Evolutionary conservation across 1,140 invertebrate genomes (phyloP).

Genomic region (Megalonaias nervosa): DNA sequence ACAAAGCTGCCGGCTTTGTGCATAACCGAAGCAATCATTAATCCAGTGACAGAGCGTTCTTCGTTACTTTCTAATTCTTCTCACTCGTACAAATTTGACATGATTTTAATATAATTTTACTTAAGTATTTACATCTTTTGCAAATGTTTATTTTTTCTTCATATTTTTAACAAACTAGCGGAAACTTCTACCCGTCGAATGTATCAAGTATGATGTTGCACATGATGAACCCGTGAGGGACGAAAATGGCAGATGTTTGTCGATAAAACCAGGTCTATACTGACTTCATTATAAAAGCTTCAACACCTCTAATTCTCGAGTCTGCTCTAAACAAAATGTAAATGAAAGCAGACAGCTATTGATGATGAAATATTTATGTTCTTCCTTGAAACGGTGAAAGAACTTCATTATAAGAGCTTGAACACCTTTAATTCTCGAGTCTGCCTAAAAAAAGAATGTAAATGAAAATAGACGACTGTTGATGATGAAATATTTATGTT

Average conservation of each 20-base stretch:
- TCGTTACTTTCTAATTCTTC: too few species aligned
- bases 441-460: not conserved
- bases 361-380: not conserved
- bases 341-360: not conserved
- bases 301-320: not conserved
- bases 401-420: not conserved
- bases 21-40: too few species aligned
- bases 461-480: not conserved
- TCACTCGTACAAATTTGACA: too few species aligned
- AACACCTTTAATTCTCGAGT: not conserved
- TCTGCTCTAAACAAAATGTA: not conserved
- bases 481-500: not conserved
- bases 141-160: not conserved
- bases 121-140: too few species aligned
- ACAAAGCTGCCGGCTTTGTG: too few species aligned
- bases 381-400: too few species aligned
- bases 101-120: too few species aligned
- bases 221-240: slow-evolving; percentile 47
- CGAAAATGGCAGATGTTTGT: slow-evolving; percentile 53
- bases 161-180: not conserved
- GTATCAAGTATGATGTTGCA: slow-evolving; percentile 46
- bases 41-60: too few species aligned
- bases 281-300: not conserved
- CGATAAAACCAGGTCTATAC: slow-evolving; percentile 43
- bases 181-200: slow-evolving; percentile 1